phyloP scores from a whole-genome alignment of 2,888 invertebrate species.

The Meteorus cinctellus region DNA sequence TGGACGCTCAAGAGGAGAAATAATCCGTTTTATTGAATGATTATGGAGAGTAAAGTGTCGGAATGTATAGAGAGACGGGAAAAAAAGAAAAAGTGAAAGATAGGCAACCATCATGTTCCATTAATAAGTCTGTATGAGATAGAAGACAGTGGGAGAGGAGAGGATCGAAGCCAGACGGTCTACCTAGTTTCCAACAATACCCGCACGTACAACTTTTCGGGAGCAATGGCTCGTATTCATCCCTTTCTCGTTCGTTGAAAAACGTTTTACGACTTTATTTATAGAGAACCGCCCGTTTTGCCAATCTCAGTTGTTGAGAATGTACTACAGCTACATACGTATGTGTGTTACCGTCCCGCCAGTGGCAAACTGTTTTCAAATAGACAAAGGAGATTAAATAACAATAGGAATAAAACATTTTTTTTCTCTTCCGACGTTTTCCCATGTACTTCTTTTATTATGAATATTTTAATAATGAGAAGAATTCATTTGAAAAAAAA shows the following conservation, averaged over 20 bases:
- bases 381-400: constrained; percentile 43
- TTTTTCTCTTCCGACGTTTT: too few species aligned
- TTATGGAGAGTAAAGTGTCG: constrained; percentile 41
- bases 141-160: constrained; percentile 28
- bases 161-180: constrained; percentile 48
- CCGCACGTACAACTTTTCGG: constrained; percentile 45
- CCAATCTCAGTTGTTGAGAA: constrained; percentile 39
- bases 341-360: constrained; percentile 5
- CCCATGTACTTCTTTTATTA: too few species aligned
- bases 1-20: constrained; percentile 36
- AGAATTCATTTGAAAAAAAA: too few species aligned
- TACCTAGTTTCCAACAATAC: constrained; percentile 46
- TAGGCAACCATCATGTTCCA: constrained; percentile 43
- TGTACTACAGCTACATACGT: not conserved
- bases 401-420: not conserved
- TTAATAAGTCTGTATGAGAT: constrained; percentile 41
- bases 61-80: not conserved
- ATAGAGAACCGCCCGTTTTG: constrained; percentile 41
- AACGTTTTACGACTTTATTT: constrained; percentile 48
- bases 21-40: constrained; percentile 47
- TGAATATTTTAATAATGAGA: too few species aligned
- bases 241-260: constrained; percentile 44
- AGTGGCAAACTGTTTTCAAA: constrained; percentile 41
- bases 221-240: constrained; percentile 48
- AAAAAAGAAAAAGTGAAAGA: not conserved